Base-by-base conservation (phyloP, 2,888 invertebrate species). In the Masnerella sp. region DNA sequence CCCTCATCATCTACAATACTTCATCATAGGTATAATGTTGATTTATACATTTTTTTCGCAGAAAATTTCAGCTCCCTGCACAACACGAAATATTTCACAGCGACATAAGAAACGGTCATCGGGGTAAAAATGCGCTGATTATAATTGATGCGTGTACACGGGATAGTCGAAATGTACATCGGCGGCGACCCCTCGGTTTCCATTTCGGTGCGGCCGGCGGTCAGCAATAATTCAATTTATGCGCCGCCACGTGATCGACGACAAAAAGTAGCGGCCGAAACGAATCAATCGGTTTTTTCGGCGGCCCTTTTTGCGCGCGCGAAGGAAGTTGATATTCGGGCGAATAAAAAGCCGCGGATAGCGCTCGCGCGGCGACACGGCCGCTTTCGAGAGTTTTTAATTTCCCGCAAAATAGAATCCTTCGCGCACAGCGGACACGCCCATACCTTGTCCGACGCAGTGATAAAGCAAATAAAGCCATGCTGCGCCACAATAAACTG, bases 401-500 rank as follows among this genome's bases (percentile, higher is more conserved):
- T 84, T 84, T 82, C 80, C 79, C 80, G 73, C 79, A 81, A 84
- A 85, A 82, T 84, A 81, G 83, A 84, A 82, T 83, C 75, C 79
- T 81, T 82, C 76, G 79, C 79, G 79, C 78, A 77, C 78, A 79
- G 73, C 79, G 79, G 81, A 76, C 59, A 83, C 85, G 85, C 85
- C 85, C 82, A 83, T 84, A 83, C 82, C 85, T 82, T 85, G 85
- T 85, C 82, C 82, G 79, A 80, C 81, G 81, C 82, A 81, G 82
- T 82, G 83, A 85, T 85, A 83, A 83, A 84, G 83, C 84, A 85
- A 85, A 85, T 84, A 85, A 84, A 85, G 83, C 83, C 80, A 77
- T 82, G 81, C 82, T 81, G 80, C 78, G 82, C 80, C 84, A 84
- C 85, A 84, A 85, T 84, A 84, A 85, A 84, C 84, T 82, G 81